Percentiles rank a stretch among this genome's conserved stretches.
Conservation (phyloP, 53 echinoderm and acorn worm species). For the Arbacia lixula region DNA sequence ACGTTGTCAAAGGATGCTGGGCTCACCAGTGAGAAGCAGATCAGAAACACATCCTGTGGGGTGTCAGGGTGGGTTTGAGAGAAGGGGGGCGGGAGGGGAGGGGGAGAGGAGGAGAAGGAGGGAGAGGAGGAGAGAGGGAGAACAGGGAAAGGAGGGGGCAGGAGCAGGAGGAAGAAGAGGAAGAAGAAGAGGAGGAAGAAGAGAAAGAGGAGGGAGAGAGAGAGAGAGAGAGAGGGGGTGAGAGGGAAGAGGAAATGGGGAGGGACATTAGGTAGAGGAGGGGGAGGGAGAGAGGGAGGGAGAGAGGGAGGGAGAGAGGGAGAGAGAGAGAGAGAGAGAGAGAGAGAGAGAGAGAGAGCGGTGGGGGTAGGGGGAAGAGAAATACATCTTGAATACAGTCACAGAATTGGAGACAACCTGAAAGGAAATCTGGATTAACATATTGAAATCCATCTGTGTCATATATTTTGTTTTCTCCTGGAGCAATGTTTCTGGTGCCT, state of each 20-base stretch:
- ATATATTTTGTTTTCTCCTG: no score
- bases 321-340: not conserved
- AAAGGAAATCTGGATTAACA: no score
- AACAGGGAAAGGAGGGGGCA: not conserved
- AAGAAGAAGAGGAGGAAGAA: not conserved
- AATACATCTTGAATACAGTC: no score
- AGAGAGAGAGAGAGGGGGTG: not conserved
- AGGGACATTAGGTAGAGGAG: not conserved
- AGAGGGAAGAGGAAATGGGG: not conserved
- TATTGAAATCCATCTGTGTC: no score
- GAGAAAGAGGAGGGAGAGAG: not conserved
- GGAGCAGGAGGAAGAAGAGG: not conserved
- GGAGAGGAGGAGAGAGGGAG: not conserved
- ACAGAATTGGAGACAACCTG: no score
- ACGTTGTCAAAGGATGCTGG: conserved; percentile 91
- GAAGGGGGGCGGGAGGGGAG: not conserved
- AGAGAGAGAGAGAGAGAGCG: not conserved
- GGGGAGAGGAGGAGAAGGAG: not conserved
- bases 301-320: not conserved
- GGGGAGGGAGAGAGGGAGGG: not conserved
- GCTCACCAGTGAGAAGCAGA: conserved; percentile 89
- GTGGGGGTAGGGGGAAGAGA: no score
- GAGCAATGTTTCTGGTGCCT: no score
- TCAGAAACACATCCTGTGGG: conserved; percentile 83
- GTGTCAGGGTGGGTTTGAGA: not conserved